Percentiles rank a stretch among this genome's conserved stretches.
Conservation (phyloP, 2,888 invertebrate species). For the Latheticus oryzae region DNA sequence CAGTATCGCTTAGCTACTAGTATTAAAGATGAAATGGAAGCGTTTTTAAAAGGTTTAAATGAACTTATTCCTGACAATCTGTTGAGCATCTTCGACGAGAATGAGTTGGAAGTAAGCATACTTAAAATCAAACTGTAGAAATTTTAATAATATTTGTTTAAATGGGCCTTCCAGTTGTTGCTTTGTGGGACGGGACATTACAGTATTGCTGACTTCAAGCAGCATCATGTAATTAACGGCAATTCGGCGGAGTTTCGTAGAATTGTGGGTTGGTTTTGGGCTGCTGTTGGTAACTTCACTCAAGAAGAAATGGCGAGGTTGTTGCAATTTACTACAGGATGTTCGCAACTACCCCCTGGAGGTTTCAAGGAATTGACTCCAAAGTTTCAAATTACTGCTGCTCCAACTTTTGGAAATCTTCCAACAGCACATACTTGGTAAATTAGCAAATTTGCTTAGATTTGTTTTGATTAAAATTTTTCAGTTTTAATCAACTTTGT, state of each 20-base stretch:
- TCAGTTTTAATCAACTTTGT: constrained; percentile 94
- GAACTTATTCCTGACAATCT: constrained; percentile 93
- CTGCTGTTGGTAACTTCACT: constrained; percentile 87
- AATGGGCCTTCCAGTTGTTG: constrained; percentile 74
- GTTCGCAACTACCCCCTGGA: constrained; percentile 90
- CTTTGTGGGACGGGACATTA: constrained; percentile 95
- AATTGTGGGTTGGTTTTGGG: constrained; percentile 92
- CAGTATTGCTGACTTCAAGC: constrained; percentile 89
- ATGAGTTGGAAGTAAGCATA: constrained; percentile 86
- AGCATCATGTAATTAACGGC: constrained; percentile 88
- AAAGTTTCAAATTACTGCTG: constrained; percentile 91
- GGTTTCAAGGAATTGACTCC: constrained; percentile 92
- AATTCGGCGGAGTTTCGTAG: constrained; percentile 84
- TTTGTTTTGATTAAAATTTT: constrained; percentile 17
- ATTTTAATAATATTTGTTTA: constrained; percentile 53
- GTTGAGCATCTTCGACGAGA: constrained; percentile 94
- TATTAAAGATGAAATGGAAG: constrained; percentile 85
- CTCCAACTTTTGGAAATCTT: constrained; percentile 88
- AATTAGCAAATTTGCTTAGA: constrained; percentile 48
- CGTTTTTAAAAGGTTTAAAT: constrained; percentile 90
- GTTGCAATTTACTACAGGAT: constrained; percentile 93
- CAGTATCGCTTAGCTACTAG: constrained; percentile 88
- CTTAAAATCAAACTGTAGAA: constrained; percentile 4
- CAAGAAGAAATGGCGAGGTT: constrained; percentile 93
- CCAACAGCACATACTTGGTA: constrained; percentile 96